These are phyloP conservation scores for Leptinotarsa rubiginosa DNA, from an alignment of 2,888 invertebrate genomes.

Conservation along the genomic window DNA sequence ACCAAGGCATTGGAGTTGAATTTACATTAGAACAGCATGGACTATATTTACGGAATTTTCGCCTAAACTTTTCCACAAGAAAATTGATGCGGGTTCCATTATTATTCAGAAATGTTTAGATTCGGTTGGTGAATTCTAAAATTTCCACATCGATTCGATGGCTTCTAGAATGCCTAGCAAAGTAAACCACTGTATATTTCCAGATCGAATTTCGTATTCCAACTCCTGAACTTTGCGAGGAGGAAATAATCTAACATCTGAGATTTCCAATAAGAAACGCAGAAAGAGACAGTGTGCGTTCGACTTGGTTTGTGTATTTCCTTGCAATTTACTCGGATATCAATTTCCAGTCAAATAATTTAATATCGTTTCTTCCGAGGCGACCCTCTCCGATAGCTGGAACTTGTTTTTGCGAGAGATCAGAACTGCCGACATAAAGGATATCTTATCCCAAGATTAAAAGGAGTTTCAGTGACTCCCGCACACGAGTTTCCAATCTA, in stretches of 20 bases:
- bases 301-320: constrained; percentile 23
- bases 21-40: no score
- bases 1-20: no score
- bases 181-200: no score
- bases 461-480: constrained; percentile 38
- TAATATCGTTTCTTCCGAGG: constrained; percentile 35
- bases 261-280: constrained; percentile 12
- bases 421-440: constrained; percentile 29
- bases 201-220: not conserved
- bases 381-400: constrained; percentile 11
- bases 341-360: constrained; percentile 32
- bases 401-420: constrained; percentile 14
- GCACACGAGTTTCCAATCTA: constrained; percentile 39
- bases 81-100: no score
- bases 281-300: constrained; percentile 32
- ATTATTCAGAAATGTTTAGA: no score
- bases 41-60: no score
- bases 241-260: constrained; percentile 5
- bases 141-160: no score
- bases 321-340: constrained; percentile 27
- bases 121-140: no score
- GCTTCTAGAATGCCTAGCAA: no score
- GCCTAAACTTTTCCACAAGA: no score
- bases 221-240: not conserved
- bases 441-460: constrained; percentile 45